A percentile compares a stretch with the other conserved stretches of the same genome.
Evolutionary conservation across 2,113 vertebrate species (phyloP).

Genomic region (Sorex fumeus): DNA sequence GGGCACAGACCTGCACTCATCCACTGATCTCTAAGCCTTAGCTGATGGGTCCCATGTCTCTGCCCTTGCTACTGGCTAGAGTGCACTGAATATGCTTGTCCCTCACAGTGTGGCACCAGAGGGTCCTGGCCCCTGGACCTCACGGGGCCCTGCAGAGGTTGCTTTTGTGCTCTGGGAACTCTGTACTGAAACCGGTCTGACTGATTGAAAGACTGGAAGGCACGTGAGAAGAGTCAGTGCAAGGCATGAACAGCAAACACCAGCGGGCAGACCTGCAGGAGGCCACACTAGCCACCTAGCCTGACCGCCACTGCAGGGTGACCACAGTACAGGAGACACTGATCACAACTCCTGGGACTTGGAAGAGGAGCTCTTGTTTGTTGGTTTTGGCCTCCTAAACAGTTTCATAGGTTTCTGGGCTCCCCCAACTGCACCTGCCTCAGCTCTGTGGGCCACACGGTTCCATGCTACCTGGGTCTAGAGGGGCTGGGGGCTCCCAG

Average conservation of each 20-base stretch:
- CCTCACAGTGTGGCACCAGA: not conserved
- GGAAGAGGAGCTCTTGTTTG: not conserved
- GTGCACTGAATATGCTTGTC: not conserved
- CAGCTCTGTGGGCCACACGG: not conserved
- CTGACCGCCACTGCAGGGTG: not conserved
- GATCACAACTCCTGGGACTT: not conserved
- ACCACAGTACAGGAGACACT: conserved; percentile 19
- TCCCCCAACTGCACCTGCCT: no score
- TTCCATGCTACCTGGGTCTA: not conserved
- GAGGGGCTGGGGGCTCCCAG: not conserved
- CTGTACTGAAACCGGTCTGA: not conserved
- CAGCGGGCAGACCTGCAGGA: not conserved
- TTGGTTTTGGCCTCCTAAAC: not conserved
- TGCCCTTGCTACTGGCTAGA: not conserved
- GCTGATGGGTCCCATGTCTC: not conserved
- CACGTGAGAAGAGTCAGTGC: not conserved
- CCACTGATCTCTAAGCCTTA: conserved; percentile 1
- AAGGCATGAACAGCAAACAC: not conserved
- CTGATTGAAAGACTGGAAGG: not conserved
- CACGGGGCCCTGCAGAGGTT: not conserved
- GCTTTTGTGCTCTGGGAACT: conserved; percentile 1
- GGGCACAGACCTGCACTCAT: not conserved
- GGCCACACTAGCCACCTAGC: not conserved
- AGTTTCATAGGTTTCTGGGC: not conserved
- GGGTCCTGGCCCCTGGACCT: not conserved